Percentiles rank a stretch among this genome's conserved stretches.
phyloP scores from a whole-genome alignment of 2,113 vertebrate species.

The Ariopsis seemanni region DNA sequence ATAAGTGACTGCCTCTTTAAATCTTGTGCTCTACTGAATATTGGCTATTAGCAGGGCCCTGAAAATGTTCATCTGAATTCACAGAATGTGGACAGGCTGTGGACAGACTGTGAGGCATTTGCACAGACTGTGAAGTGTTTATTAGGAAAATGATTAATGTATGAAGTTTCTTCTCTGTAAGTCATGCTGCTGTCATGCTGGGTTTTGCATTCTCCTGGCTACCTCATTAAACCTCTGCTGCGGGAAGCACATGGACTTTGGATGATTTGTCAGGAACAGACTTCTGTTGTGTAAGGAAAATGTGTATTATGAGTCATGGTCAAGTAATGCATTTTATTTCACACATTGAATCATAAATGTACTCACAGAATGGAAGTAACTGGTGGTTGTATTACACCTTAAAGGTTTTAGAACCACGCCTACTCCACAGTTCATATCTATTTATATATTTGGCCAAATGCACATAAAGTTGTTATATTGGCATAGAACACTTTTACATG shows the following conservation, averaged over 20 bases:
- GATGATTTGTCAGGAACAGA: conserved; percentile 22
- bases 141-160: conserved; percentile 31
- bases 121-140: conserved; percentile 24
- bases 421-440: not conserved
- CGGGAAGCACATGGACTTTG: conserved; percentile 20
- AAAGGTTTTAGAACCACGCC: not conserved
- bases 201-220: conserved; percentile 10
- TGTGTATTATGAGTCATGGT: conserved; percentile 13
- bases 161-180: conserved; percentile 28
- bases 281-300: conserved; percentile 28
- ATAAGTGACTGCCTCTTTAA: not conserved
- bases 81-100: conserved; percentile 15
- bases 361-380: not conserved
- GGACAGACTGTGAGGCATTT: conserved; percentile 31
- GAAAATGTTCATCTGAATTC: conserved; percentile 25
- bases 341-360: not conserved
- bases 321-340: conserved; percentile 19
- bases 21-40: not conserved
- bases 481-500: not conserved
- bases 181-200: conserved; percentile 20
- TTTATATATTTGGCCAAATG: not conserved
- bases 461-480: not conserved
- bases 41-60: not conserved
- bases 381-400: not conserved
- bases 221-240: conserved; percentile 26